A percentile compares a stretch with the other conserved stretches of the same genome.
Conservation (phyloP, 1,140 invertebrate species). For the Drosophila eugracilis region DNA sequence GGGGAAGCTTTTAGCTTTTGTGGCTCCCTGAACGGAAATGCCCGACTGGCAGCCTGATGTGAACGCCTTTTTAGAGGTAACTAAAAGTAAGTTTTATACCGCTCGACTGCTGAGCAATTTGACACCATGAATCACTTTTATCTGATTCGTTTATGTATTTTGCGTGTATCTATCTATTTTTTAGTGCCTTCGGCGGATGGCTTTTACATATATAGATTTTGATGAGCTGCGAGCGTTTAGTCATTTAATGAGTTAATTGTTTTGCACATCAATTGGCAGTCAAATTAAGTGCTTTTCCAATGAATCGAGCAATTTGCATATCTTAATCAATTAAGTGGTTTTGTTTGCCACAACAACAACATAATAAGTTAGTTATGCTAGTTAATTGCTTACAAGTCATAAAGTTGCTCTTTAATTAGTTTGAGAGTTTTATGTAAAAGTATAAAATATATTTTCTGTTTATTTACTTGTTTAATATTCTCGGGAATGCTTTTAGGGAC, state of each 20-base stretch:
- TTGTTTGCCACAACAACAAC: background rate
- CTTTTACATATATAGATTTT: constrained; percentile 16
- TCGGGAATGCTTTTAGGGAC: background rate
- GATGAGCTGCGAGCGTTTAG: constrained; percentile 39
- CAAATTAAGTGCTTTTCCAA: constrained; percentile 30
- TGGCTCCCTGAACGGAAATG: constrained; percentile 57
- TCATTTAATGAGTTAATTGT: constrained; percentile 50
- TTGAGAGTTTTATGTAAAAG: no score
- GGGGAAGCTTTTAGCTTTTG: constrained; percentile 38
- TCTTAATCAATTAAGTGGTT: constrained; percentile 37
- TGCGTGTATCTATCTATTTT: constrained; percentile 18
- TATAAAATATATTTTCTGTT: background rate
- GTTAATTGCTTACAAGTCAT: constrained; percentile 12
- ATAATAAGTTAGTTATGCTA: constrained; percentile 14
- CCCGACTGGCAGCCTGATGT: constrained; percentile 44
- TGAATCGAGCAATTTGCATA: constrained; percentile 41
- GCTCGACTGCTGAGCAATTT: constrained; percentile 14
- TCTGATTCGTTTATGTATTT: constrained; percentile 28
- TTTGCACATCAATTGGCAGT: constrained; percentile 53
- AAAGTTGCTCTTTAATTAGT: constrained; percentile 15
- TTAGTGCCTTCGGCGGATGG: constrained; percentile 8
- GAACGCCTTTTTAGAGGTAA: constrained; percentile 19
- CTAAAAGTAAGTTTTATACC: constrained; percentile 31
- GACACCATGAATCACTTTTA: constrained; percentile 39
- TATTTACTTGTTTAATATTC: background rate